Evolutionary conservation across 2,113 vertebrate species (phyloP).

Genomic region (Astur gentilis): DNA sequence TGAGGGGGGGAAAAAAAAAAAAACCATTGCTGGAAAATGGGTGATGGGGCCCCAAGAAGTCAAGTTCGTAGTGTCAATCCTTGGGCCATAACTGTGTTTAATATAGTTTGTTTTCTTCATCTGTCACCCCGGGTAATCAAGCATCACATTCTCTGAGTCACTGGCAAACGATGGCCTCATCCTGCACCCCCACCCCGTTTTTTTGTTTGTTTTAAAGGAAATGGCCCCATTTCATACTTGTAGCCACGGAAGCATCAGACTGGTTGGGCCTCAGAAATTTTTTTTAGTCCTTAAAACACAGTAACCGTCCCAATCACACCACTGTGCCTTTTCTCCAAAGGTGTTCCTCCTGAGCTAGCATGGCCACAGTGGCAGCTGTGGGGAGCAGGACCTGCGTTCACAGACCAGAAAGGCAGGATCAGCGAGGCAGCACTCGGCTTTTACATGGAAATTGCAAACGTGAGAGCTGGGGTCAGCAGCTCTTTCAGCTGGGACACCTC

Average conservation of each 20-base stretch:
- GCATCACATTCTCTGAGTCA: slow-evolving; percentile 26
- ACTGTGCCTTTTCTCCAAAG: neutral
- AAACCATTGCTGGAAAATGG: neutral
- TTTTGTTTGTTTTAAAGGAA: slow-evolving; percentile 10
- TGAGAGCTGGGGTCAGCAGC: neutral
- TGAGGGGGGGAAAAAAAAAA: neutral
- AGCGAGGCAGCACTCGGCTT: neutral
- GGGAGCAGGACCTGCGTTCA: neutral
- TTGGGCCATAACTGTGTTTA: neutral
- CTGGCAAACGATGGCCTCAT: neutral
- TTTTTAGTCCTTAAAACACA: neutral
- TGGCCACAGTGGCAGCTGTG: rapidly evolving
- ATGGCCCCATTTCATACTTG: neutral
- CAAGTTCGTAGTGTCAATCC: neutral
- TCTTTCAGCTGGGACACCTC: neutral
- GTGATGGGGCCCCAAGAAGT: neutral
- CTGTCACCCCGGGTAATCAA: neutral
- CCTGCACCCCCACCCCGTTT: neutral
- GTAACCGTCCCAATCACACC: neutral
- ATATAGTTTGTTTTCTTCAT: neutral
- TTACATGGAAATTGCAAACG: neutral
- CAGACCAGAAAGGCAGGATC: neutral
- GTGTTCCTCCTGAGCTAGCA: rapidly evolving
- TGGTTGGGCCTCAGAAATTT: neutral
- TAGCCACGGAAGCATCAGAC: neutral